Percentiles rank a stretch among this genome's conserved stretches.
Evolutionary conservation across 2,888 invertebrate genomes (phyloP).

Genomic region (Platerodrilus igneus): DNA sequence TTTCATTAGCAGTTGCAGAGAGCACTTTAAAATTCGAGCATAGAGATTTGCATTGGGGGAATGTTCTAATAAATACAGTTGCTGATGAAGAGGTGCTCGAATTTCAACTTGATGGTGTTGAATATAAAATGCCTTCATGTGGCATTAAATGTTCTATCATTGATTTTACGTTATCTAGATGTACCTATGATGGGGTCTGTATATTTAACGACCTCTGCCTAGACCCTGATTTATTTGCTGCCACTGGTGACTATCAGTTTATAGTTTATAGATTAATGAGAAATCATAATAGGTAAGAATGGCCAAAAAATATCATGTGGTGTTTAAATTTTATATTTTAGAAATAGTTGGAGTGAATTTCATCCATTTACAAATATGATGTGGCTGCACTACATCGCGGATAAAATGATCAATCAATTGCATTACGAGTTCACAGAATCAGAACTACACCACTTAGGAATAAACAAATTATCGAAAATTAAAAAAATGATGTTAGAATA

Average conservation of each 20-base stretch:
- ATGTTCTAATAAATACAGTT: slow-evolving; percentile 71
- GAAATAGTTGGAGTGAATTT: too few relatives aligned
- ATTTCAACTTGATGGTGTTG: slow-evolving; percentile 52
- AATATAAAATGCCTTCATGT: slow-evolving; percentile 50
- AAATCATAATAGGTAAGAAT: slow-evolving; percentile 68
- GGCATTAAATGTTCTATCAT: slow-evolving; percentile 72
- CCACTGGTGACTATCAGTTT: slow-evolving; percentile 90
- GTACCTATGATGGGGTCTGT: slow-evolving; percentile 55
- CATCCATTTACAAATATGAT: too few relatives aligned
- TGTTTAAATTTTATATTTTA: too few relatives aligned
- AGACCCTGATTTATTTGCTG: slow-evolving; percentile 74
- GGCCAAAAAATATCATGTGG: too few relatives aligned
- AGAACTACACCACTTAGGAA: too few relatives aligned
- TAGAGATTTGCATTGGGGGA: slow-evolving; percentile 93
- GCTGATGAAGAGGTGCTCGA: slow-evolving; percentile 50
- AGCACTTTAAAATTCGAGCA: slow-evolving; percentile 84
- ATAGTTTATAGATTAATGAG: slow-evolving; percentile 90
- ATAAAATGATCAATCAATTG: too few relatives aligned
- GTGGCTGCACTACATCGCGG: too few relatives aligned
- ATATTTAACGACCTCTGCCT: slow-evolving; percentile 70
- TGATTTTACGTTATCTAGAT: slow-evolving; percentile 83
- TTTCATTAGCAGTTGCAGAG: slow-evolving; percentile 84
- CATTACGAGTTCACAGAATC: too few relatives aligned
- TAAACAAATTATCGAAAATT: too few relatives aligned
- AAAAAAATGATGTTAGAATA: too few relatives aligned